Base-by-base conservation (phyloP, 1,140 invertebrate species). In the Ceratina japonica region DNA sequence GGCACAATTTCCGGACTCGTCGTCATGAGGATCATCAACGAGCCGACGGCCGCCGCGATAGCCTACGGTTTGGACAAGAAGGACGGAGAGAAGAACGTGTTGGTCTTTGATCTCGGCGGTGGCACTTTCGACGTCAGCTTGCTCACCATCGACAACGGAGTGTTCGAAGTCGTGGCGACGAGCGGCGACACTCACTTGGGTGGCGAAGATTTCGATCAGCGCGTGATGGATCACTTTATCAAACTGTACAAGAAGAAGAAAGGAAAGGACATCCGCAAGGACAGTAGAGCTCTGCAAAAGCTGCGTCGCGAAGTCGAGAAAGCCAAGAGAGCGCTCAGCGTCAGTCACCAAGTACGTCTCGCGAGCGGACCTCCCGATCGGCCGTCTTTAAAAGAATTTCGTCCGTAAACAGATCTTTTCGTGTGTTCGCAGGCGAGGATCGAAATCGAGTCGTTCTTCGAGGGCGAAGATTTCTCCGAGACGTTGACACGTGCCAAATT, bases 61-160 rank as follows among this genome's bases (percentile, higher is more conserved):
- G 99, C 99, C 79, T 99, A 99, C 89, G 99, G 99, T 93, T 94
- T 99, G 81, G 99, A 99, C 94, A 99, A 99, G 93, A 99, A 98
- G 91, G 98, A 99, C 80, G 98, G 98, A 64, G 99, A 99, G 92
- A 99, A 99, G 93, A 99, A 99, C 88, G 98, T 99, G 54, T 93
- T 99, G 51, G 98, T 99, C 1, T 99, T 99, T 92, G 99, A 99
- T 95, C 95, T 99, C 91, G 99, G 99, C 91, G 99, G 99, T 94
- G 99, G 99, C 93, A 99, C 99, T 85, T 99, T 99, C 90, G 99
- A 99, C 93, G 99, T 99, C 0, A 99, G 98, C 74, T 94, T 99
- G 16, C 94, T 99, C 24, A 99, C 99, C 77, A 99, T 99, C 89
- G 99, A 99, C 90, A 99, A 99, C 89, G 99, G 99, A 81, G 98